phyloP scores from a whole-genome alignment of 2,888 invertebrate species.

The Philereme vetulata region DNA sequence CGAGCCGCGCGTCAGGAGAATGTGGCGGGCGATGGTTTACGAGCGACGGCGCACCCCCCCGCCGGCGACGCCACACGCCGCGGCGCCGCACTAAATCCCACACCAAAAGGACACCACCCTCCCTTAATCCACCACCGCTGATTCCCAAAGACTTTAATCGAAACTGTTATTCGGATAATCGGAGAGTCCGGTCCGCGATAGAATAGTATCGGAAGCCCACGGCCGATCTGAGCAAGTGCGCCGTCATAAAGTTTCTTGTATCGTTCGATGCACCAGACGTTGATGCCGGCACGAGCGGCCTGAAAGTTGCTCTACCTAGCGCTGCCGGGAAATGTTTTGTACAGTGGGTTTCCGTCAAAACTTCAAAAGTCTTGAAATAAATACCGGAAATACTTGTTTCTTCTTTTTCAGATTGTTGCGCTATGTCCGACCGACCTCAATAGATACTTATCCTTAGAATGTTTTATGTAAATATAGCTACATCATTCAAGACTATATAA shows the following conservation, averaged over 20 bases:
- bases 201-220: conserved; percentile 75
- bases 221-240: conserved; percentile 77
- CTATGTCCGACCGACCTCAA: background rate
- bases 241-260: conserved; percentile 83
- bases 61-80: conserved; percentile 78
- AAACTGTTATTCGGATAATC: conserved; percentile 81
- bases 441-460: no score
- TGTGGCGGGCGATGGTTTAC: conserved; percentile 83
- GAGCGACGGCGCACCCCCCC: conserved; percentile 77
- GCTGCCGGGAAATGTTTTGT: conserved; percentile 1
- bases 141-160: conserved; percentile 78
- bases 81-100: conserved; percentile 83
- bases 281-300: conserved; percentile 66
- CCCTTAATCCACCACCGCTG: conserved; percentile 77
- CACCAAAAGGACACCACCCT: conserved; percentile 81
- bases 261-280: conserved; percentile 83
- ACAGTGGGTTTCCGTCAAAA: conserved; percentile 2
- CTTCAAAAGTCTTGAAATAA: background rate
- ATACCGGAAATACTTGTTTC: background rate
- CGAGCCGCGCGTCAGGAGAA: conserved; percentile 82
- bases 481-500: no score
- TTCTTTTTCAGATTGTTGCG: background rate
- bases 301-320: conserved; percentile 68
- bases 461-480: no score
- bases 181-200: conserved; percentile 73